phyloP scores from a whole-genome alignment of 2,888 invertebrate genomes.

The Micropterix aruncella region DNA sequence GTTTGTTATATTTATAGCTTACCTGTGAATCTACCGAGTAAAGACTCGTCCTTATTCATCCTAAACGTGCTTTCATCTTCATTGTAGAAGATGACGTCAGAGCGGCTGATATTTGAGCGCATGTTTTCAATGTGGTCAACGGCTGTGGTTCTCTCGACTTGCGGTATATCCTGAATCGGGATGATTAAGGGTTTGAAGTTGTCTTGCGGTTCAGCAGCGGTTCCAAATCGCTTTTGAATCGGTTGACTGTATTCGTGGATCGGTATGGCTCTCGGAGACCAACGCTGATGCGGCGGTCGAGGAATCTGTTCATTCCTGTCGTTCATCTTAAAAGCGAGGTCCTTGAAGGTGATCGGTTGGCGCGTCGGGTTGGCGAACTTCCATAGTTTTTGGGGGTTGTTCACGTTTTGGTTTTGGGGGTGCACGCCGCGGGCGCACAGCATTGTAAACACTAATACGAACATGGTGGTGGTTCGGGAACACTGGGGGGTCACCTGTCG shows the following conservation, averaged over 20 bases:
- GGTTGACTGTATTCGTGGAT: background rate
- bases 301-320: too few species aligned
- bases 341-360: too few species aligned
- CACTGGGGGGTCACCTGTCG: too few species aligned
- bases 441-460: background rate
- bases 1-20: too few species aligned
- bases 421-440: background rate
- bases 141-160: too few species aligned
- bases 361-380: background rate
- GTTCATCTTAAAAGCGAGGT: too few species aligned
- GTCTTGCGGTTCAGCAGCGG: background rate
- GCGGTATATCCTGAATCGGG: too few species aligned
- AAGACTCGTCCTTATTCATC: background rate
- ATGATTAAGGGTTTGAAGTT: too few species aligned
- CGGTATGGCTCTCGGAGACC: background rate
- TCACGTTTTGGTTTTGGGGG: background rate
- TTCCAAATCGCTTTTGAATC: background rate
- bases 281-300: too few species aligned
- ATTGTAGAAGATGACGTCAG: background rate
- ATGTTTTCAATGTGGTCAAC: too few species aligned
- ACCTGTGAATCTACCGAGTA: background rate
- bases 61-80: background rate
- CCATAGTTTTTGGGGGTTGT: background rate
- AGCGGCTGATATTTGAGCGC: background rate
- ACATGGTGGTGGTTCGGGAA: background rate